These are phyloP conservation scores for Meandrina meandrites DNA, from an alignment of 92 coral and sea anemone species.

Conservation along the genomic window DNA sequence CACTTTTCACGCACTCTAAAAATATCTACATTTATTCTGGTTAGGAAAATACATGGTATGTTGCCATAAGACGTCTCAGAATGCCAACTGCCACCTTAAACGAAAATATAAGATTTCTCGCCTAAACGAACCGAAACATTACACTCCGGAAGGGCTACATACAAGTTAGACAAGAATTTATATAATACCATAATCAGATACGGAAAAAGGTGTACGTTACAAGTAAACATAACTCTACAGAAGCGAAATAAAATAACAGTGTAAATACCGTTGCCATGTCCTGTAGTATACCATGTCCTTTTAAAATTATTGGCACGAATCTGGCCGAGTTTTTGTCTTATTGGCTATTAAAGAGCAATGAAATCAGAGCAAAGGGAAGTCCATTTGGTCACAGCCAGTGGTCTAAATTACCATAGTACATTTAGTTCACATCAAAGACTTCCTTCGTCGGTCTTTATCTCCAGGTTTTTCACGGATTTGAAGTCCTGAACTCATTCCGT, in stretches of 20 bases:
- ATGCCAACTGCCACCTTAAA: neutral
- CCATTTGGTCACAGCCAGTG: neutral
- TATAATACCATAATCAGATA: neutral
- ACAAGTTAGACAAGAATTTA: neutral
- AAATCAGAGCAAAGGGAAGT: neutral
- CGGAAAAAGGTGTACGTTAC: neutral
- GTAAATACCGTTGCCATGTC: neutral
- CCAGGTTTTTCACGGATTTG: neutral
- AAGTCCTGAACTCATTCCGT: neutral
- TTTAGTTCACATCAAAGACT: slow-evolving; percentile 9
- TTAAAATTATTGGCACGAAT: neutral
- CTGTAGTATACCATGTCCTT: neutral
- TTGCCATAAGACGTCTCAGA: neutral
- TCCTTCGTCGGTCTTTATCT: neutral
- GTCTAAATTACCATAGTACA: neutral
- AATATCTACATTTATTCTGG: neutral
- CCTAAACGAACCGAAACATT: neutral
- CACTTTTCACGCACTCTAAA: neutral
- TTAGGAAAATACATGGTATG: neutral
- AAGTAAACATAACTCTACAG: neutral
- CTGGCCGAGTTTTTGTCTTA: neutral
- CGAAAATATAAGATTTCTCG: neutral
- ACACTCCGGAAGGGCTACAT: neutral
- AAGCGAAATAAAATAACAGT: neutral
- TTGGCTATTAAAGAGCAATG: neutral